phyloP scores from a whole-genome alignment of 37 sponge, comb jelly and placozoan genomes.

The Oscarella lobularis region DNA sequence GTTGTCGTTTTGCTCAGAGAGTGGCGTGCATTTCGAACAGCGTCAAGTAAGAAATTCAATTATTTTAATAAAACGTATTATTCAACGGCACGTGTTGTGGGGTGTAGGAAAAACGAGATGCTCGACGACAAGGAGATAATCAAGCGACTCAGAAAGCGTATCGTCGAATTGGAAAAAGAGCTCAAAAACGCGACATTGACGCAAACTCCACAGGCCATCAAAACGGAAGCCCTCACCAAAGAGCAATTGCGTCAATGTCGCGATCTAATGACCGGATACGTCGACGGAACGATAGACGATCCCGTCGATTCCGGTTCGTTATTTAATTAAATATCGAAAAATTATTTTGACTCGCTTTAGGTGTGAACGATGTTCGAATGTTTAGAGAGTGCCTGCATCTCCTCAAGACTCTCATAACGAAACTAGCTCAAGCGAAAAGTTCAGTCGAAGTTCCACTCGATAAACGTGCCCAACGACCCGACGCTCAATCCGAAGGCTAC shows the following conservation, averaged over 20 bases:
- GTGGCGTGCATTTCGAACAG: constrained; percentile 68
- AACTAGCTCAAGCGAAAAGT: constrained; percentile 30
- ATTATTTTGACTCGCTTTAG: constrained; percentile 11
- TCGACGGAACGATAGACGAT: constrained; percentile 47
- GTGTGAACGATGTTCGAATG: constrained; percentile 32
- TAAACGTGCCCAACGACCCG: too few relatives aligned
- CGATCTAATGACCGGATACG: constrained; percentile 37
- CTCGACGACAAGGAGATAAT: constrained; percentile 78
- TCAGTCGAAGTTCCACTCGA: too few relatives aligned
- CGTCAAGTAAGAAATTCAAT: constrained; percentile 32
- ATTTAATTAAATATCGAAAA: neutral
- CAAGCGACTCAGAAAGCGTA: constrained; percentile 41
- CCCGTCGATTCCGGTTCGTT: constrained; percentile 46
- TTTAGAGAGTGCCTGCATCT: constrained; percentile 52
- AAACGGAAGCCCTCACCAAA: constrained; percentile 13
- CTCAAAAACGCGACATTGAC: too few relatives aligned
- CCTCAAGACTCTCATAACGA: constrained; percentile 35
- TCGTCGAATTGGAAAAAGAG: constrained; percentile 56
- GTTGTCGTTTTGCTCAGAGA: constrained; percentile 76
- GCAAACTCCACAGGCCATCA: too few relatives aligned
- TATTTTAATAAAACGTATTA: neutral
- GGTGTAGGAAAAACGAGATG: constrained; percentile 60
- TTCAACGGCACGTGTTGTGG: neutral
- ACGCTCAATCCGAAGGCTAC: neutral
- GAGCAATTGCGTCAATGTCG: constrained; percentile 31